phyloP scores from a whole-genome alignment of 2,113 vertebrate species.

The Dendrocopos noguchii region DNA sequence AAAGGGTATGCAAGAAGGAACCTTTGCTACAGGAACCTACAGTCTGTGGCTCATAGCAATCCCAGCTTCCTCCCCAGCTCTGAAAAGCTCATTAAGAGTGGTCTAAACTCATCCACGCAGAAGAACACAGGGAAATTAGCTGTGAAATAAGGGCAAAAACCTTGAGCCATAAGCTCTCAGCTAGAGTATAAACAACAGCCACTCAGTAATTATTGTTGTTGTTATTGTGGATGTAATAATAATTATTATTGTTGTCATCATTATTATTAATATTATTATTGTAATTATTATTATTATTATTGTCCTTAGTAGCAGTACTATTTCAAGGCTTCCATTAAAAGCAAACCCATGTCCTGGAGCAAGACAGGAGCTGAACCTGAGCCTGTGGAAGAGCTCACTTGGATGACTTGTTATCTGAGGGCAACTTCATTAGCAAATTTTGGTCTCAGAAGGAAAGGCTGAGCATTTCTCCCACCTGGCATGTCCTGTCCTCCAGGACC shows the following conservation, averaged over 20 bases:
- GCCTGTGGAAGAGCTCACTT: background rate
- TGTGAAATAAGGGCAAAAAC: background rate
- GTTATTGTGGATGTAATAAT: too few relatives aligned
- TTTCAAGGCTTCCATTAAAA: background rate
- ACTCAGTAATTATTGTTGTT: background rate
- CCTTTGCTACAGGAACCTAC: background rate
- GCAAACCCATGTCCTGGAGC: background rate
- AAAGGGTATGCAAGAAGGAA: background rate
- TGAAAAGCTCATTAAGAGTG: background rate
- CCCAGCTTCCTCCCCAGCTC: background rate
- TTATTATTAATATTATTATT: too few relatives aligned
- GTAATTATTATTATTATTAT: background rate
- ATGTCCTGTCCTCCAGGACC: background rate
- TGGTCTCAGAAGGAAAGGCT: background rate
- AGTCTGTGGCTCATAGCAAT: background rate
- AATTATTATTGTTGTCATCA: too few relatives aligned
- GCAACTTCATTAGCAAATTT: background rate
- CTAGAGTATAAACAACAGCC: background rate
- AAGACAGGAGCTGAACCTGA: background rate
- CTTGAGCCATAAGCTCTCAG: background rate
- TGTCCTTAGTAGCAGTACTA: background rate
- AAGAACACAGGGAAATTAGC: background rate
- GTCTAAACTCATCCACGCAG: background rate
- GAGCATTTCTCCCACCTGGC: background rate
- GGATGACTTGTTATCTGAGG: background rate